Base-by-base conservation (phyloP, 2,113 vertebrate species). In the Sapayoa aenigma region DNA sequence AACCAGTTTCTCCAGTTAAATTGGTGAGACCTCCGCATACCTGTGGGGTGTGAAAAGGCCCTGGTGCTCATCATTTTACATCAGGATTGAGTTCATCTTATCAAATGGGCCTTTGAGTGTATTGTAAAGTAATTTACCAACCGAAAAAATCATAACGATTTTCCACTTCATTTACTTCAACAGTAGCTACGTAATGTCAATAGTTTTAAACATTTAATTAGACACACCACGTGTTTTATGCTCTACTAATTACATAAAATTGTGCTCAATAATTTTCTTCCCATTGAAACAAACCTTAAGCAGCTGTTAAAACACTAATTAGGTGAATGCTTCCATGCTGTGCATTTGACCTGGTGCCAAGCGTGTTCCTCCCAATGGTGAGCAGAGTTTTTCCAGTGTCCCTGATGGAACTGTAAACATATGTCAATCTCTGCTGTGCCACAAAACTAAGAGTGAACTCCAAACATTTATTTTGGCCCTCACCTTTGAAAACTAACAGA, bases 231-330 rank as follows among this genome's bases (percentile, higher is more conserved):
- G 75, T 97, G 95, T 96, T 97, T 97, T 97, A 97, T 97, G 96
- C 95, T 97, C 96, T 95, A 96, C 96, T 96, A 97, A 98, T 98
- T 97, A 94, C 52, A 96, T 79, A 97, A 97, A 97, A 96, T 96
- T 92, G 87, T 87, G 93, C 96, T 96, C 91, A 91, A 89, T 97
- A 96, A 96, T 98, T 97, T 97, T 97, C 84, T 93, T 87, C 93
- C 93, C 84, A 95, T 94, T 93, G 91, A 95, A 96, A 95, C 73
- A 89, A 97, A 95, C 90, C 84, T 96, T 80, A 80, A 95, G 94
- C 95, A 97, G 96, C 96, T 98, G 97, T 96, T 97, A 97, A 96
- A 97, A 97, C 93, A 97, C 96, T 97, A 97, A 96, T 96, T 97
- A 93, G 94, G 94, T 41, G 8, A 96, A 93, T 49, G 93, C 92